A percentile compares a stretch with the other conserved stretches of the same genome.
phyloP scores from a whole-genome alignment of 2,113 vertebrate genomes.

The Corythornis vintsioides region DNA sequence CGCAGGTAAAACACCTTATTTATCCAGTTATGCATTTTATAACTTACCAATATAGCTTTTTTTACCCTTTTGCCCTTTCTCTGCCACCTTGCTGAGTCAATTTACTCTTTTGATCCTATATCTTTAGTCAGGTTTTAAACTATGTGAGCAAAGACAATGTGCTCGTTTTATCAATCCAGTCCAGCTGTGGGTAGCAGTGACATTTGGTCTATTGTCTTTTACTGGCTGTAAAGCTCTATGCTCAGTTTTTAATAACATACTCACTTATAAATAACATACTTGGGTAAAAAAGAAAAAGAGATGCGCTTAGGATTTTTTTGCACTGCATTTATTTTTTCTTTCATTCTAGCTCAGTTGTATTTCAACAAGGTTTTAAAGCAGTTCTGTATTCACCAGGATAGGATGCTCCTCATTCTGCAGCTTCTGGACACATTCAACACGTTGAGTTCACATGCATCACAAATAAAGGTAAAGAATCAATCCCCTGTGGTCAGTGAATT shows the following conservation, averaged over 20 bases:
- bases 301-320: neutral
- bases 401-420: conserved; percentile 9
- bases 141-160: conserved; percentile 32
- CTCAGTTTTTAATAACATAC: conserved; percentile 38
- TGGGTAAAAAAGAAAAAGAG: neutral
- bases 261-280: conserved; percentile 44
- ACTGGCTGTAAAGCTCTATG: conserved; percentile 30
- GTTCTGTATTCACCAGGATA: neutral
- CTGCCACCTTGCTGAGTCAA: neutral
- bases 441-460: neutral
- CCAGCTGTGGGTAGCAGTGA: conserved; percentile 40
- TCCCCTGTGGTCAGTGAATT: neutral
- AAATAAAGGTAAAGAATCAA: conserved; percentile 16
- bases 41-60: neutral
- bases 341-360: neutral
- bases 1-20: neutral
- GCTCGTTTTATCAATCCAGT: conserved; percentile 42
- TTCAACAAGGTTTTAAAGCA: conserved; percentile 11
- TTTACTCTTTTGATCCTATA: conserved; percentile 33
- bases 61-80: conserved; percentile 40
- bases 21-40: neutral
- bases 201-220: conserved; percentile 63
- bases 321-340: neutral
- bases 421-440: neutral
- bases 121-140: conserved; percentile 54